Evolutionary conservation across 2,888 invertebrate species (phyloP), one percentile per base, ranked within the genome.

Genomic region (Listrodromus nycthemerus): DNA sequence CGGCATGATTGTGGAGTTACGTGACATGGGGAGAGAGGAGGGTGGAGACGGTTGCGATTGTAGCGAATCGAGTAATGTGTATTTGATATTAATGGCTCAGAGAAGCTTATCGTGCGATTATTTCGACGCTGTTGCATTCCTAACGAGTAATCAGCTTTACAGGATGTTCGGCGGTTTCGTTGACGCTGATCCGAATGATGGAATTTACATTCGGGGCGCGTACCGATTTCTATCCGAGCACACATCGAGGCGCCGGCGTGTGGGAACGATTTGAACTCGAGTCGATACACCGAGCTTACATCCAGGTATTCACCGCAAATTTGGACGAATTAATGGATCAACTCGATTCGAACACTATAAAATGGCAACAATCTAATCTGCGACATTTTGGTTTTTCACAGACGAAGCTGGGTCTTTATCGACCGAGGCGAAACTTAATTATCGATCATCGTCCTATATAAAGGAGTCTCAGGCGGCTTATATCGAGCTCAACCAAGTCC

Each of bases 81-180:
- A 16, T 61, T 61, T 61, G 58, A 27, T 27, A 30, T 30, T 30
- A n/a, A 61, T 7, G 1, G 27, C 30, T 16, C 2, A 50, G 16
- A 6, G 52, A 41, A 50, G 37, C 67, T 67, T 50, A 30, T 63
- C 63, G 48, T 19, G 63, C 74, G 78, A 78, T 82, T 78, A 61
- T 67, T 78, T 78, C 69, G 27, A 45, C 45, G 61, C 52, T 67
- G 45, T 37, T 82, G 78, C 67, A 74, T 69, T 52, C 69, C 74
- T 78, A 73, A 74, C 73, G 78, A 82, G 73, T 78, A 73, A 78
- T 82, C 78, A 74, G 63, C 67, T 61, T 67, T 77, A 50, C 66
- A 63, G 61, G 71, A 77, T 77, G 48, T 71, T 77, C 73, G 48
- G 73, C 82, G 52, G 77, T 82, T 58, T 50, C 66, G 73, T 77